Base-by-base conservation (phyloP, 2,888 invertebrate species). In the Volucella bombylans region DNA sequence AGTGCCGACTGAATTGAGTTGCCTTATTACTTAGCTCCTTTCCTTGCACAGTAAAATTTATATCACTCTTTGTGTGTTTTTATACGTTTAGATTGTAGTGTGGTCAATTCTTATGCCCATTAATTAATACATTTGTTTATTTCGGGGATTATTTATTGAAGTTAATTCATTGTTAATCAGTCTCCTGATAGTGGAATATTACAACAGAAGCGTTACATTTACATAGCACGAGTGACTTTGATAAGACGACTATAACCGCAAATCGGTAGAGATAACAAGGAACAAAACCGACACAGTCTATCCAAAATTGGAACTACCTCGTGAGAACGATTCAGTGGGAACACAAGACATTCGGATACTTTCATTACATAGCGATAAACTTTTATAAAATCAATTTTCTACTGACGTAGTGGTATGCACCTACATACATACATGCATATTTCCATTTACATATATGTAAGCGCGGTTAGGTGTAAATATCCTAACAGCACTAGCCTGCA, bases 21-120 rank as follows among this genome's bases (percentile, higher is more conserved):
- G 64, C 50, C 52, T 69, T 81, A 54, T 76, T 65, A 71, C 81
- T 82, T 76, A 41, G 54, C 31, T 81, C 38, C 71, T 71, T 76
- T 76, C 65, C 71, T 71, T 76, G 43, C 38, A 31, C 4, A 77
- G 65, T 61, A 55, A 61, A 59, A 71, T 45, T 57, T 57, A 38
- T 81, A 50, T 71, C 49, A 47, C 76, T 82, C 69, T 82, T 71
- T 57, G 43, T 59, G 76, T 52, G 45, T 14, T 47, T 23, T 45
- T 23, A 31, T 31, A 31, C 31, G 31, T 14, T 67, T 41, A 52
- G 15, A 4, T 38, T 54, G 39, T 61, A 11, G 59, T 18, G 12
- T 12, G 59, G 18, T 18, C 12, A 64, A 31, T 31, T 6, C 31
- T 31, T 31, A 6, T 31, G 31, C 6, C 23, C 31, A 31, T 6